Conservation (phyloP, 2,797 vertebrate species). For the Eupleurogrammus muticus region DNA sequence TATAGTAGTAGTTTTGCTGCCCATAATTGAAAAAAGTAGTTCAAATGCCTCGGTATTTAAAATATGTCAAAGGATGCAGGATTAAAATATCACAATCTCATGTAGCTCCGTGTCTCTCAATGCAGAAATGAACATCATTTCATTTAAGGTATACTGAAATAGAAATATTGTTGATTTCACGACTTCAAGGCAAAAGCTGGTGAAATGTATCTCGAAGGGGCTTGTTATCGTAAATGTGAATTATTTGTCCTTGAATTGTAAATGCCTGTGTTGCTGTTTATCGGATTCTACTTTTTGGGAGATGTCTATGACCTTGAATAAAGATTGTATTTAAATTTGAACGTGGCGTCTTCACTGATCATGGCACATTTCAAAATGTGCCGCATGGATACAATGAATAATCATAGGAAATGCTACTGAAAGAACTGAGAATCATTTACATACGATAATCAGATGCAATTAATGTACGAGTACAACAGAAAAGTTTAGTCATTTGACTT, state of each 20-base stretch:
- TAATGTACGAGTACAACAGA: too few relatives aligned
- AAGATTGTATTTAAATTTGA: constrained; percentile 81
- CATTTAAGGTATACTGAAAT: constrained; percentile 29
- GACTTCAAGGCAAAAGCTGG: constrained; percentile 46
- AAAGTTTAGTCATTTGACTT: too few relatives aligned
- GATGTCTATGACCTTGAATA: constrained; percentile 79
- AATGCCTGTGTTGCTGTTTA: constrained; percentile 82
- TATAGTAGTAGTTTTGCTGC: neutral
- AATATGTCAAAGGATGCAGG: constrained; percentile 22
- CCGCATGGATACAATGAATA: neutral
- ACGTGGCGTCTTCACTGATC: neutral
- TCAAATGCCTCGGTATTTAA: neutral
- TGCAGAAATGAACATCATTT: constrained; percentile 18
- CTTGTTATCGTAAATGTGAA: constrained; percentile 79
- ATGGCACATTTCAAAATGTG: neutral
- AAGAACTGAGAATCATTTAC: neutral
- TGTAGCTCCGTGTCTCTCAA: constrained; percentile 19
- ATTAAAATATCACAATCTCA: constrained; percentile 43
- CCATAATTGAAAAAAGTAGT: neutral
- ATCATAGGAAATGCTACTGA: neutral
- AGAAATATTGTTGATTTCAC: constrained; percentile 37
- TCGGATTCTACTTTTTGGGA: constrained; percentile 79
- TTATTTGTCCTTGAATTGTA: constrained; percentile 81
- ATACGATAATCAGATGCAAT: too few relatives aligned
- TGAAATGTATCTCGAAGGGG: constrained; percentile 54